These are phyloP conservation scores for Cosmorhoe ocellata DNA, from an alignment of 2,888 invertebrate species.

Conservation along the genomic window DNA sequence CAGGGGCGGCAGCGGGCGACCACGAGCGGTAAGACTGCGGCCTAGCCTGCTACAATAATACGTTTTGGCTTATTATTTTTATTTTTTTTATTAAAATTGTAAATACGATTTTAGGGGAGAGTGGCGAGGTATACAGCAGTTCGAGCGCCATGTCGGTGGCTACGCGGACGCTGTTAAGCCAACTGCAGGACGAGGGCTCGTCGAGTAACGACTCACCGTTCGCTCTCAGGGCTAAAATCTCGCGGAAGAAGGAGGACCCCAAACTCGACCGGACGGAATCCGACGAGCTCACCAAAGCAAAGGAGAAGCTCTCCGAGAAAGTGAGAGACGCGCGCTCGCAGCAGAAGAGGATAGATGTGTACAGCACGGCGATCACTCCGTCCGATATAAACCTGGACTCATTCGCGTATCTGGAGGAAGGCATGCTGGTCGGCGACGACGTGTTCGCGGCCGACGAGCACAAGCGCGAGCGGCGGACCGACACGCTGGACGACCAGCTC, in stretches of 20 bases:
- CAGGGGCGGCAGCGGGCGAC: slow-evolving; percentile 60
- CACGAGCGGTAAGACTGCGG: slow-evolving; percentile 61
- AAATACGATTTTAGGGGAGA: slow-evolving; percentile 67
- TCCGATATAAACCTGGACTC: slow-evolving; percentile 79
- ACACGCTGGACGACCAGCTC: slow-evolving; percentile 61
- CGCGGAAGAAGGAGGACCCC: slow-evolving; percentile 47
- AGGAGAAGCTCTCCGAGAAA: slow-evolving; percentile 71
- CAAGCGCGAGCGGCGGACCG: slow-evolving; percentile 52
- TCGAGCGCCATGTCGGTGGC: slow-evolving; percentile 68
- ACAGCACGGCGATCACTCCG: slow-evolving; percentile 78
- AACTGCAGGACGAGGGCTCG: slow-evolving; percentile 79
- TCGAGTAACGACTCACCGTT: slow-evolving; percentile 80
- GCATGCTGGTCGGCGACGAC: slow-evolving; percentile 73
- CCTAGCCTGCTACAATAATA: slow-evolving; percentile 22
- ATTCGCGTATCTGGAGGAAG: slow-evolving; percentile 78
- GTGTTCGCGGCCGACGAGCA: slow-evolving; percentile 58
- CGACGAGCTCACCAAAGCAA: slow-evolving; percentile 70
- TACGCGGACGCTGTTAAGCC: slow-evolving; percentile 75
- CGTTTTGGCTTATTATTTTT: slow-evolving; percentile 42
- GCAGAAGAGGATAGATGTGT: slow-evolving; percentile 77
- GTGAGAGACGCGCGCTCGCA: slow-evolving; percentile 69
- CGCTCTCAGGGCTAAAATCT: slow-evolving; percentile 64
- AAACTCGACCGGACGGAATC: slow-evolving; percentile 62
- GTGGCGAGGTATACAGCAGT: slow-evolving; percentile 65
- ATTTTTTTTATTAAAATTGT: slow-evolving; percentile 43